phyloP scores from a whole-genome alignment of 2,888 invertebrate species.

The Dinocampus coccinellae region DNA sequence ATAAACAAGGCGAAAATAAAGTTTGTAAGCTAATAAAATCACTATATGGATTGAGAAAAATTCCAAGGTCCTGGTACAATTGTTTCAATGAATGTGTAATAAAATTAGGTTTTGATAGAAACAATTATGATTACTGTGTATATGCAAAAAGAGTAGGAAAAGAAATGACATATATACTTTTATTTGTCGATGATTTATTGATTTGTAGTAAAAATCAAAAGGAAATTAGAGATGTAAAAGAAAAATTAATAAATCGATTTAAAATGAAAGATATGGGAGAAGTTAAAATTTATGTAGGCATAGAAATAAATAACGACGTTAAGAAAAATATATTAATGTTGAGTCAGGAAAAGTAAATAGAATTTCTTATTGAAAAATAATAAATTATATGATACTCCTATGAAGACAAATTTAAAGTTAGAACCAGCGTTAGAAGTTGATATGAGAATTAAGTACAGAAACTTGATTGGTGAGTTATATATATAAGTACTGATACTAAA shows the following conservation, averaged over 20 bases:
- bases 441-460: neutral
- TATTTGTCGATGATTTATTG: slow-evolving; percentile 18
- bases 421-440: neutral
- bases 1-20: slow-evolving; percentile 29
- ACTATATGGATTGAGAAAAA: slow-evolving; percentile 47
- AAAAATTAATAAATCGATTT: neutral
- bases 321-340: too few relatives aligned
- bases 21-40: slow-evolving; percentile 43
- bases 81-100: slow-evolving; percentile 43
- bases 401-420: neutral
- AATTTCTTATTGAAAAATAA: neutral
- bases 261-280: slow-evolving; percentile 22
- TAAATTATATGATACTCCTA: neutral
- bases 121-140: slow-evolving; percentile 7
- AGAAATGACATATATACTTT: neutral
- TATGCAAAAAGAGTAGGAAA: neutral
- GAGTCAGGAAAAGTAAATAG: neutral
- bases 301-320: slow-evolving; percentile 8
- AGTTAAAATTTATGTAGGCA: slow-evolving; percentile 7
- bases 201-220: neutral
- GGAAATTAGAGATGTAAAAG: neutral
- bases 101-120: slow-evolving; percentile 35
- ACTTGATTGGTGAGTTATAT: neutral
- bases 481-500: neutral
- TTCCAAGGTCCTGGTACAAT: slow-evolving; percentile 46